These are phyloP conservation scores for Coregonus suidteri DNA, from an alignment of 2,797 vertebrate genomes.

Conservation along the genomic window DNA sequence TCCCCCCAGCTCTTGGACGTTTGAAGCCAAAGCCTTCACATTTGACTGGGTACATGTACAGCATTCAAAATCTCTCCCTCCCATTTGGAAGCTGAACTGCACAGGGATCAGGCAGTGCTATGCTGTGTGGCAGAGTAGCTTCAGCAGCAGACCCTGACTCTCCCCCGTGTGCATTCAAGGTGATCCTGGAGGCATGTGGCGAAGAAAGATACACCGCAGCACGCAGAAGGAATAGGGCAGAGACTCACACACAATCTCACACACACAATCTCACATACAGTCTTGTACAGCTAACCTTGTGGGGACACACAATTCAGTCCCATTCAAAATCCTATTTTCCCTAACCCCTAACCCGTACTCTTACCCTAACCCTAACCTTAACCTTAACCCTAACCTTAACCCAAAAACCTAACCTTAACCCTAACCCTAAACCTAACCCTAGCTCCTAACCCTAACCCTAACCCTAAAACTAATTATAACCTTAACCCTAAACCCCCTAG, in stretches of 20 bases:
- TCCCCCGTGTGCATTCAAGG: constrained; percentile 23
- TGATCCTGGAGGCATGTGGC: constrained; percentile 37
- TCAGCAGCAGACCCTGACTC: constrained; percentile 19
- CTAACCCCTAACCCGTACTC: too few species aligned
- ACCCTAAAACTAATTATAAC: too few species aligned
- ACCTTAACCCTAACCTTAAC: too few species aligned
- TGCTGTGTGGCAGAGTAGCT: not conserved
- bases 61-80: constrained; percentile 42
- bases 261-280: constrained; percentile 9
- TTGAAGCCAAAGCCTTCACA: constrained; percentile 22
- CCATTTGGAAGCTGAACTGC: constrained; percentile 53
- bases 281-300: not conserved
- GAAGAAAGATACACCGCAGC: constrained; percentile 35
- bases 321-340: too few species aligned
- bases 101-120: constrained; percentile 48
- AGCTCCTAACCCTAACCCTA: too few species aligned
- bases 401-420: too few species aligned
- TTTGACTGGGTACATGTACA: constrained; percentile 52
- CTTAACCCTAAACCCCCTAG: too few species aligned
- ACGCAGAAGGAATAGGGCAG: not conserved
- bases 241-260: constrained; percentile 6
- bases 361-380: too few species aligned
- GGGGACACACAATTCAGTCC: too few species aligned
- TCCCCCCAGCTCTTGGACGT: constrained; percentile 16
- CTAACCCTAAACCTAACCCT: too few species aligned